Conservation (phyloP, 2,113 vertebrate genomes). For the Mionectes macconnelli region DNA sequence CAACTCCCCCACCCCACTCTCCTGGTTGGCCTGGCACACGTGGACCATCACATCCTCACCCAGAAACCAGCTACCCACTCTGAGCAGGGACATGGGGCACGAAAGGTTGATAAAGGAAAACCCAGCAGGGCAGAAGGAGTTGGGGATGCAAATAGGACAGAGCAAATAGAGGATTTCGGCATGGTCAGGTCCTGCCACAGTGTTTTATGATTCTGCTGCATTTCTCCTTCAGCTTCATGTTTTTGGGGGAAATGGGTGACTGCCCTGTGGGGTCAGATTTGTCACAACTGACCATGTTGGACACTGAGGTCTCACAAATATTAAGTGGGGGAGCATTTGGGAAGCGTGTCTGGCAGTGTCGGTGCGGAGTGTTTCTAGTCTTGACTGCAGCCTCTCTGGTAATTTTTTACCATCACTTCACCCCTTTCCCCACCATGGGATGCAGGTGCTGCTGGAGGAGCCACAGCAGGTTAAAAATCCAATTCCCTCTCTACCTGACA, state of each 20-base stretch:
- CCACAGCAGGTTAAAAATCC: not conserved
- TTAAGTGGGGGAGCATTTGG: not conserved
- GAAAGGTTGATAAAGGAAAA: not conserved
- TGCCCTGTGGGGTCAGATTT: not conserved
- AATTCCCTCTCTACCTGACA: not conserved
- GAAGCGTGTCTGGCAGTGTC: not conserved
- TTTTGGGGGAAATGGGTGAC: not conserved
- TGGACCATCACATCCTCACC: not conserved
- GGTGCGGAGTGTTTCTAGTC: not conserved
- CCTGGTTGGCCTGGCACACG: not conserved
- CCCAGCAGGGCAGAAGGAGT: not conserved
- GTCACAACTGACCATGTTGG: not conserved
- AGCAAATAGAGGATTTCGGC: not conserved
- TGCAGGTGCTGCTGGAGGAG: not conserved
- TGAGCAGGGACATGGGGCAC: not conserved
- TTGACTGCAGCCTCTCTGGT: not conserved
- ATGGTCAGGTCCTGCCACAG: not conserved
- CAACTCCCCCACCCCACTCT: not conserved
- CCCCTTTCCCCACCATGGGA: not conserved
- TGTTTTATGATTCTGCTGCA: not conserved
- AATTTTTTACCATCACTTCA: not conserved
- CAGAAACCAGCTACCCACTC: not conserved
- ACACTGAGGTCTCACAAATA: not conserved
- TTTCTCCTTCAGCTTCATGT: not conserved
- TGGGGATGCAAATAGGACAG: rapidly evolving